Evolutionary conservation across 2,797 vertebrate species (phyloP), one percentile per base, ranked within the genome.

Genomic region (Scolopax bukidnonensis): DNA sequence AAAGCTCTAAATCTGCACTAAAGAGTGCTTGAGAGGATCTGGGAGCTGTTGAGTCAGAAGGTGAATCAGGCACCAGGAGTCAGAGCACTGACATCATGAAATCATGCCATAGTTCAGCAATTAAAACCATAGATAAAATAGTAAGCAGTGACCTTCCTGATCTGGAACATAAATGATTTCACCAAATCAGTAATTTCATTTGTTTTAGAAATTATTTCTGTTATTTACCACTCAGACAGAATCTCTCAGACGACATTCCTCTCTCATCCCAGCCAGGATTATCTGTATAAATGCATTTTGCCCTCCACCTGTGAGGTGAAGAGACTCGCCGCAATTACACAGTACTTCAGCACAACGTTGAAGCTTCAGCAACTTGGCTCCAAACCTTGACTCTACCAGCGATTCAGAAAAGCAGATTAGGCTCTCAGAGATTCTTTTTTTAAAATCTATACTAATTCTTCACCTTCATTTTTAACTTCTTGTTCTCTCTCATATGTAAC

Each of bases 61-160:
- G 41, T 71, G 38, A 45, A 77, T 48, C 18, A 71, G 56, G 33
- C 32, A 80, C 28, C 0, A 0, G 59, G 47, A 63, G 36, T 24
- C 2, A 1, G 45, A 82, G 51, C 48, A 43, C 48, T 85, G 93
- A 91, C 57, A 6, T 95, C 67, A 88, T 43, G 59, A 48, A 82
- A 79, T 48, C 0, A 1, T 87, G 70, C 33, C 50, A 16, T 24
- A 69, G 89, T 60, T 92, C 78, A 93, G 54, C 59, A 79, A 78
- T 78, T 93, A 93, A 92, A 89, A 69, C 57, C 74, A 48, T 12
- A 90, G 61, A 88, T 69, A 88, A 93, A 93, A 86, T 7, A 76
- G 32, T 17, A 61, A 0, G 0, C 43, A 20, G 24, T 54, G 65
- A 61, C 59, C 50, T 82, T 45, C 54, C 50, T 90, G 75, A 27